Conservation (phyloP, 2,113 vertebrate species). For the Anoura caudifer region DNA sequence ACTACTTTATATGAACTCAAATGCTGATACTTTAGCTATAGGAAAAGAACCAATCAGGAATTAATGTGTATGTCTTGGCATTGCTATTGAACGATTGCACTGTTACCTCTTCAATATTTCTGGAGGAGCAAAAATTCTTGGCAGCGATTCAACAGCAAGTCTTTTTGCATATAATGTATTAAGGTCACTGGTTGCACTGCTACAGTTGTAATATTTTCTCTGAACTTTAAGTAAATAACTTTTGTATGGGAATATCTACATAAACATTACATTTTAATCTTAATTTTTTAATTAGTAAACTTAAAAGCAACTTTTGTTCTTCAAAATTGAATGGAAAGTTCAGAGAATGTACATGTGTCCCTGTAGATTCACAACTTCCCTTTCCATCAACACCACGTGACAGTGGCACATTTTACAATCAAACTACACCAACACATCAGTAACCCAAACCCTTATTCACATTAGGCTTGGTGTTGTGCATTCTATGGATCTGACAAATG, state of each 20-base stretch:
- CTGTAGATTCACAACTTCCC: fast-evolving
- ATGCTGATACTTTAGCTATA: background rate
- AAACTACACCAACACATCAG: background rate
- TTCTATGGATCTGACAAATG: background rate
- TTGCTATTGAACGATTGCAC: background rate
- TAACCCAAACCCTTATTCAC: background rate
- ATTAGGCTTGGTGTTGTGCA: background rate
- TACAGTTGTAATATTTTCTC: background rate
- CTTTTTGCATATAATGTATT: background rate
- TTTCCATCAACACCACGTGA: background rate
- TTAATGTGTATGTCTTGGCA: background rate
- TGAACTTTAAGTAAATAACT: background rate
- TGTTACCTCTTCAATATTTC: background rate
- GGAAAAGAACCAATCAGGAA: background rate
- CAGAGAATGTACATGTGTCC: background rate
- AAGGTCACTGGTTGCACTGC: background rate
- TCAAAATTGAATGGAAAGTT: background rate
- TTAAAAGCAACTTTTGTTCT: background rate
- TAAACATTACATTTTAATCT: background rate
- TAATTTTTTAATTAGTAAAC: background rate
- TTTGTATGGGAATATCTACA: background rate
- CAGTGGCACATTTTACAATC: background rate
- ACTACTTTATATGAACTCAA: conserved; percentile 45
- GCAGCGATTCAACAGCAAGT: background rate
- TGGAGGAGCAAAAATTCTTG: background rate